Evolutionary conservation across 2,797 vertebrate genomes (phyloP).

Genomic region (Thamnophis elegans): DNA sequence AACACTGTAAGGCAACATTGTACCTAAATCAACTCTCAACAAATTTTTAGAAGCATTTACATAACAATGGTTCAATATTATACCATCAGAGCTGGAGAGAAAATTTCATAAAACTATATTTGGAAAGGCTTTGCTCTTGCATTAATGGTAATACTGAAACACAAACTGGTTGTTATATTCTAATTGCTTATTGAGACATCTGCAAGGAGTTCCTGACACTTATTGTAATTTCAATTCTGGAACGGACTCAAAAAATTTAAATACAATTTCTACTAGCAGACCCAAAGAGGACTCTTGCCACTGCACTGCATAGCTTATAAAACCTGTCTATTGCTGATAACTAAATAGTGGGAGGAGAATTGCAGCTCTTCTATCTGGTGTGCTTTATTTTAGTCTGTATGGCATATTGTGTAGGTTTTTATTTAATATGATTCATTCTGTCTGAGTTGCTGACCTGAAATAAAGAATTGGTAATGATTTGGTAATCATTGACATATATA

Average conservation of each 20-base stretch:
- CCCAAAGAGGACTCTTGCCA: background rate
- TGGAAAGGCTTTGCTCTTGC: background rate
- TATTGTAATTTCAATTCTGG: background rate
- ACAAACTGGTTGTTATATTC: background rate
- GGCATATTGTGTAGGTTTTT: background rate
- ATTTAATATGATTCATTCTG: background rate
- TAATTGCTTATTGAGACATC: background rate
- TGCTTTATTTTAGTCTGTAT: background rate
- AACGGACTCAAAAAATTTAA: background rate
- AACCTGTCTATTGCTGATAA: background rate
- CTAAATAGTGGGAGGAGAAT: background rate
- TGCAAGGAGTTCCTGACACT: background rate
- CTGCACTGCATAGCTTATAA: background rate
- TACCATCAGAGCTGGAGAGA: background rate
- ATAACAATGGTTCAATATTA: background rate
- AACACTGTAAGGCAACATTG: background rate
- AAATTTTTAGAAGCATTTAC: background rate
- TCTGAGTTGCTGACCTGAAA: background rate
- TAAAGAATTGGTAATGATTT: background rate
- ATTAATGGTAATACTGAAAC: background rate
- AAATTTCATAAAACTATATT: background rate
- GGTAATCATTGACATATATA: background rate
- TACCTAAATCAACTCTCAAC: background rate
- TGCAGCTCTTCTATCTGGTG: background rate
- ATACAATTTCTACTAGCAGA: background rate